phyloP scores from a whole-genome alignment of 2,888 invertebrate genomes.

The Vesta saturnalis region DNA sequence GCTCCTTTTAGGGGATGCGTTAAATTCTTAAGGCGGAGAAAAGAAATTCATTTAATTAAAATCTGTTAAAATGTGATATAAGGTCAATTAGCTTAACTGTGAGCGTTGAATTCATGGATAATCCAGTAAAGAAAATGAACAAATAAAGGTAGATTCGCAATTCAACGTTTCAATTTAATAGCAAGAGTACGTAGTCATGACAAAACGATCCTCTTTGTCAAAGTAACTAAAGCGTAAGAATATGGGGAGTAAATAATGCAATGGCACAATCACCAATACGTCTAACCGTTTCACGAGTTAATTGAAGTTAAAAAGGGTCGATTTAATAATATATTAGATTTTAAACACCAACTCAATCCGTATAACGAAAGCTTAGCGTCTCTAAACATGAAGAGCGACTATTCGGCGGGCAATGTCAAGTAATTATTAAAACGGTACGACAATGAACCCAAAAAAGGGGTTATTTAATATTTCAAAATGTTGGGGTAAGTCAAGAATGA shows the following conservation, averaged over 20 bases:
- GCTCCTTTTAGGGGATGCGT: no score
- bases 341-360: slow-evolving; percentile 52
- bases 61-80: no score
- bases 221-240: slow-evolving; percentile 26
- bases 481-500: slow-evolving; percentile 39
- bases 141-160: not conserved
- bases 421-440: slow-evolving; percentile 58
- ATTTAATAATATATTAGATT: slow-evolving; percentile 54
- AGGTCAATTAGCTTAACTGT: no score
- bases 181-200: not conserved
- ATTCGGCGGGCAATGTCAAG: slow-evolving; percentile 48
- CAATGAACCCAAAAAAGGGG: slow-evolving; percentile 55
- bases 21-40: no score
- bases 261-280: slow-evolving; percentile 54
- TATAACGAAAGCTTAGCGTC: slow-evolving; percentile 44
- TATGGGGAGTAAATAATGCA: slow-evolving; percentile 46
- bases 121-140: not conserved
- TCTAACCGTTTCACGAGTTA: slow-evolving; percentile 54
- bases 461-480: slow-evolving; percentile 49
- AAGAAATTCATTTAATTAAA: no score
- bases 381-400: slow-evolving; percentile 48
- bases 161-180: not conserved
- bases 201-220: slow-evolving; percentile 17
- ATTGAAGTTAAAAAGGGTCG: slow-evolving; percentile 61
- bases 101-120: not conserved